A percentile compares a stretch with the other conserved stretches of the same genome.
Conservation (phyloP, 2,113 vertebrate species). For the Pelobates fuscus region DNA sequence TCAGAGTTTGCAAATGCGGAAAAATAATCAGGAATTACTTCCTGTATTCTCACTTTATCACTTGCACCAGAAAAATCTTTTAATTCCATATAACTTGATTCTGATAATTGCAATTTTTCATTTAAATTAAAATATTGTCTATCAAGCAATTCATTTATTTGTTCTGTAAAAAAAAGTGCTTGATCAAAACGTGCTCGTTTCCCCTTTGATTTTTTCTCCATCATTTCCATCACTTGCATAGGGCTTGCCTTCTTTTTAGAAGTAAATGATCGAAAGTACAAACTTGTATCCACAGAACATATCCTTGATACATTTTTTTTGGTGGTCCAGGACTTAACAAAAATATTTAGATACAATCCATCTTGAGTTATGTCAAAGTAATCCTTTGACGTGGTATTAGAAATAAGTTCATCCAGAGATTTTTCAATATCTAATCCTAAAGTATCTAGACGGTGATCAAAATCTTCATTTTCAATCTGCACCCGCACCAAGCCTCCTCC, state of each 20-base stretch:
- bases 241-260: not conserved
- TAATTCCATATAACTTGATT: slow-evolving; percentile 32
- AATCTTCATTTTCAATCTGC: slow-evolving; percentile 36
- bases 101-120: slow-evolving; percentile 18
- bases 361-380: slow-evolving; percentile 53
- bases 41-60: not conserved
- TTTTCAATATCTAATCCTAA: slow-evolving; percentile 58
- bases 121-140: not conserved
- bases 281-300: slow-evolving; percentile 1
- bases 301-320: slow-evolving; percentile 1
- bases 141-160: not conserved
- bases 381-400: not conserved
- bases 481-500: slow-evolving; percentile 59
- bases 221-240: not conserved
- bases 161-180: not conserved
- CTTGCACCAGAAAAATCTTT: slow-evolving; percentile 25
- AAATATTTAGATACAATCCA: slow-evolving; percentile 52
- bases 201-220: not conserved
- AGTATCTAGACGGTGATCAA: slow-evolving; percentile 31
- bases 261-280: slow-evolving; percentile 1
- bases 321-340: slow-evolving; percentile 59
- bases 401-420: slow-evolving; percentile 49
- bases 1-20: slow-evolving; percentile 10
- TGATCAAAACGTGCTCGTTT: not conserved
- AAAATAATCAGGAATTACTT: not conserved